phyloP scores from a whole-genome alignment of 2,888 invertebrate species.

The Spisula subtruncata region DNA sequence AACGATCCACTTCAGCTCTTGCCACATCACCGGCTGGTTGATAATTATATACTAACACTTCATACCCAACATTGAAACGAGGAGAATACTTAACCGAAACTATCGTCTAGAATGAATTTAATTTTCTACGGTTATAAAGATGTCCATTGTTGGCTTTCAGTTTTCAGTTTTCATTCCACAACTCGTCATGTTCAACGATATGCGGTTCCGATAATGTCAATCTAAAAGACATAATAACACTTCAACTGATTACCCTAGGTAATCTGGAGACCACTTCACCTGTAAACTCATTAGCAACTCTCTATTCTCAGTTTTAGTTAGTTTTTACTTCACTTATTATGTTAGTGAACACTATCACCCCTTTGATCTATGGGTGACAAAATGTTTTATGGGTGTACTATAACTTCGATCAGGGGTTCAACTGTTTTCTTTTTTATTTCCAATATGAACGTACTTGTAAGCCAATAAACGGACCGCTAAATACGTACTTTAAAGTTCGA shows the following conservation, averaged over 20 bases:
- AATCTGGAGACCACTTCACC: background rate
- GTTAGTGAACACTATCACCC: background rate
- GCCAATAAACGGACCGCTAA: background rate
- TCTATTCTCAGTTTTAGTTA: background rate
- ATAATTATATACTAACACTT: slow-evolving; percentile 2
- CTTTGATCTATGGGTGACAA: background rate
- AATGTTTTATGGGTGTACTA: background rate
- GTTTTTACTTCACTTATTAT: background rate
- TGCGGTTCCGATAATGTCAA: background rate
- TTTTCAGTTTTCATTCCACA: too few relatives aligned
- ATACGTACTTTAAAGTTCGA: background rate
- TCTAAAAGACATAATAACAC: background rate
- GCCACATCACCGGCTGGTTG: background rate
- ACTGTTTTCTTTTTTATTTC: background rate
- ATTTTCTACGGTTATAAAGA: slow-evolving; percentile 7
- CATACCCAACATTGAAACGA: background rate
- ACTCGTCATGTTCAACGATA: background rate
- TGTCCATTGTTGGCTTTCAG: background rate
- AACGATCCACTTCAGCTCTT: background rate
- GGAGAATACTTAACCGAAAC: background rate
- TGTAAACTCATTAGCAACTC: background rate
- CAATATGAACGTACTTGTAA: background rate
- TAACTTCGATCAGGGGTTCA: background rate
- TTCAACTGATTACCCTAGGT: background rate
- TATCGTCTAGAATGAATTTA: slow-evolving; percentile 12